Conservation (phyloP, 92 coral and sea anemone species). For the Phenganax subtilis region DNA sequence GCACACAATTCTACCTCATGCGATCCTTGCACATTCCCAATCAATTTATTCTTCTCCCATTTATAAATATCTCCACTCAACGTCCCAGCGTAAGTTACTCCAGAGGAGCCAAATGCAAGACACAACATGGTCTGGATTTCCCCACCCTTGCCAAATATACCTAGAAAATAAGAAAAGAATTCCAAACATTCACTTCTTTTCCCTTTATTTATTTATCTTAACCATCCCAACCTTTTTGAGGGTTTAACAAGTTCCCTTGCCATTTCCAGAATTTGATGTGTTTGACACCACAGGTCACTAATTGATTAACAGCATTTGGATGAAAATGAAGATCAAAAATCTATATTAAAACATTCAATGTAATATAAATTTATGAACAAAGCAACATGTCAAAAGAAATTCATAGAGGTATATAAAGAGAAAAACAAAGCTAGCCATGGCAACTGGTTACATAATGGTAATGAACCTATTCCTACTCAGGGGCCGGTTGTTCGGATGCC, state of each 20-base stretch:
- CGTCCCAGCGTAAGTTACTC: constrained; percentile 89
- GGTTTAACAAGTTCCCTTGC: constrained; percentile 82
- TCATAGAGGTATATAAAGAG: background rate
- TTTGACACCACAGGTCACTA: constrained; percentile 94
- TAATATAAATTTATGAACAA: background rate
- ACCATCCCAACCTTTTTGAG: constrained; percentile 68
- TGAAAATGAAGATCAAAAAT: constrained; percentile 94
- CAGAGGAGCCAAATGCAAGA: constrained; percentile 86
- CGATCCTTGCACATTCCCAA: constrained; percentile 67
- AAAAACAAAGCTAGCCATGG: too few species aligned
- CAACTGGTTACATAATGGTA: background rate
- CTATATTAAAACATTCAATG: constrained; percentile 30
- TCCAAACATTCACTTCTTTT: background rate
- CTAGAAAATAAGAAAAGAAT: constrained; percentile 31
- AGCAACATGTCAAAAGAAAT: background rate
- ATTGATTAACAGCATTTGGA: constrained; percentile 66
- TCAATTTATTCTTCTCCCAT: constrained; percentile 87
- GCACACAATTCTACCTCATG: background rate
- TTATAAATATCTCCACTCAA: constrained; percentile 93
- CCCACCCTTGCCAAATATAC: constrained; percentile 98
- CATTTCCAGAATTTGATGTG: constrained; percentile 96
- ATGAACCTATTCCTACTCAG: background rate
- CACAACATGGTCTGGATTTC: constrained; percentile 96
- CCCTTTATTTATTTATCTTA: background rate
- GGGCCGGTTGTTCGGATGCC: too few species aligned